Evolutionary conservation across 2,888 invertebrate genomes (phyloP), one percentile per base, ranked within the genome.

Genomic region (Eilema depressum): DNA sequence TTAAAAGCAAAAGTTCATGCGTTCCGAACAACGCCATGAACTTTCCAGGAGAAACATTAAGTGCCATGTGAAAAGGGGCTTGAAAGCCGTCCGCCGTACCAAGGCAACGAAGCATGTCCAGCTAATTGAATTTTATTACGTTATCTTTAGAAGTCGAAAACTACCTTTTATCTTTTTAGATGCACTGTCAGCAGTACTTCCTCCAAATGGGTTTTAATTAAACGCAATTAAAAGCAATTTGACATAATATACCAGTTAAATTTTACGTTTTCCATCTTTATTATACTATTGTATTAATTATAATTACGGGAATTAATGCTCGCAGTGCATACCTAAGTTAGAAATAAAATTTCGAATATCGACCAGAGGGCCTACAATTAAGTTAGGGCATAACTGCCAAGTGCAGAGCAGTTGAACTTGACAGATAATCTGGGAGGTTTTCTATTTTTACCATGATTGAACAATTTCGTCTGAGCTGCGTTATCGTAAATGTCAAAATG

Each of bases 1-100:
- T 77, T 76, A 70, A 81, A 80, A 71, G 57, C 57, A 81, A 60
- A 70, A 37, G 56, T 66, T 67, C 23, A 23, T 63, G 64, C 26
- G 26, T 59, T 63, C 26, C 60, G 64, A 69, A 65, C 76, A 75
- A 63, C 37, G 63, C 81, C 68, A 71, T 76, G 73, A 82, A 83
- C 53, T 53, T 86, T 83, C 86, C 82, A 86, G 86, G 81, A 84
- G 86, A 83, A 82, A 83, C 84, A 85, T 86, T 85, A 86, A 84
- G 80, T 83, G 82, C 82, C 89, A 91, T 91, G 92, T 89, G 91
- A 92, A 92, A 86, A 88, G 87, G 86, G 86, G 86, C 65, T 61
- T 61, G 47, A 25, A 88, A 85, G 83, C 80, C 81, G 26, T 28
- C 63, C 23, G 85, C 87, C 80, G 81, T 84, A 87, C 86, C 86